These are phyloP conservation scores for Agriopis aurantiaria DNA, from an alignment of 2,888 invertebrate species.

Conservation along the genomic window DNA sequence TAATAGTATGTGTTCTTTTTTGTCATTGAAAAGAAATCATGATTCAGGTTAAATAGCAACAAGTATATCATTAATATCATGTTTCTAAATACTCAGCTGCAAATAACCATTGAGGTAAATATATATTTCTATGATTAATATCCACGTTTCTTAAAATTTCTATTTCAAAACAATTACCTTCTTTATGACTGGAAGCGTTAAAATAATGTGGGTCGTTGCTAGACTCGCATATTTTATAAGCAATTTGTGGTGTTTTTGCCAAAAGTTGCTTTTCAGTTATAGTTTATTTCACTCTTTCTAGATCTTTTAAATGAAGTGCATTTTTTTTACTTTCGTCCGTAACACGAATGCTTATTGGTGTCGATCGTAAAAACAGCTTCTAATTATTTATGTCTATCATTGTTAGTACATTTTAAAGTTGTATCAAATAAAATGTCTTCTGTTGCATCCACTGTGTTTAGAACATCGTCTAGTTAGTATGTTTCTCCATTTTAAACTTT, in stretches of 20 bases:
- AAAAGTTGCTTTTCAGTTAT: constrained; percentile 23
- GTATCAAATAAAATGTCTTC: constrained; percentile 37
- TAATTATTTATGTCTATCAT: constrained; percentile 36
- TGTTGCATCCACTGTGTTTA: constrained; percentile 13
- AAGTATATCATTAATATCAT: too few species aligned
- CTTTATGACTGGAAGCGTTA: constrained; percentile 51
- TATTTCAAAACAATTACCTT: constrained; percentile 25
- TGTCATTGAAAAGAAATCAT: too few species aligned
- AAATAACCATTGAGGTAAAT: not conserved
- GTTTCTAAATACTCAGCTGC: too few species aligned
- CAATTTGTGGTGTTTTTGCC: constrained; percentile 54
- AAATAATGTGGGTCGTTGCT: constrained; percentile 53
- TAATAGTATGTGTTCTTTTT: too few species aligned
- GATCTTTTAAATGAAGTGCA: constrained; percentile 8
- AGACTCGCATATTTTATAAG: constrained; percentile 54
- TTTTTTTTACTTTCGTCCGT: constrained; percentile 20
- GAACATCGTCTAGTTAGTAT: constrained; percentile 21
- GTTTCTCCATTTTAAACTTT: constrained; percentile 43
- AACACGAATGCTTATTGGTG: constrained; percentile 27
- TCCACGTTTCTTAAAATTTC: too few species aligned
- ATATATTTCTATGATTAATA: too few species aligned
- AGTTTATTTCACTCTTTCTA: constrained; percentile 29
- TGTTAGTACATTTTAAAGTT: constrained; percentile 41
- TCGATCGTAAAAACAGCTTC: constrained; percentile 41
- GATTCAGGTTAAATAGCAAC: too few species aligned